These are phyloP conservation scores for Embiotoca jacksoni DNA, from an alignment of 2,113 vertebrate genomes.

Conservation along the genomic window DNA sequence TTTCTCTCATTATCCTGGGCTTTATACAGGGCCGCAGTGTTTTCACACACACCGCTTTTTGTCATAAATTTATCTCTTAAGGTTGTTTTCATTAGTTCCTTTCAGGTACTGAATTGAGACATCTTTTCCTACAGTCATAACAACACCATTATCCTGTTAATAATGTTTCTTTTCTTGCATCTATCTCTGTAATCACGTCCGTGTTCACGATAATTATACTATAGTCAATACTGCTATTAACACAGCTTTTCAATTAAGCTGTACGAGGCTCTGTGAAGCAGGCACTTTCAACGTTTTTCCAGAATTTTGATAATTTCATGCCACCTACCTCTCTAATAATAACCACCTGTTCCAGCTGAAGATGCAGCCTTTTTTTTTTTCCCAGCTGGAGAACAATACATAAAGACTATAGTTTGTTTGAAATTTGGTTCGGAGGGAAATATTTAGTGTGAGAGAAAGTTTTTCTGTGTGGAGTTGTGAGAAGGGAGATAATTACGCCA, in stretches of 20 bases:
- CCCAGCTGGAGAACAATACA: background rate
- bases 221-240: constrained; percentile 45
- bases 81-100: constrained; percentile 37
- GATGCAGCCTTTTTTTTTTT: constrained; percentile 19
- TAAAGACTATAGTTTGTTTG: background rate
- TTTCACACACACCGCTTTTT: background rate
- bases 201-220: constrained; percentile 30
- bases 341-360: constrained; percentile 38
- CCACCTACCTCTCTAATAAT: constrained; percentile 23
- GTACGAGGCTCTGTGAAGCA: constrained; percentile 4
- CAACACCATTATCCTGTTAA: constrained; percentile 37
- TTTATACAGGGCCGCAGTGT: background rate
- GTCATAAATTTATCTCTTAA: constrained; percentile 1
- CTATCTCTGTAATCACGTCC: constrained; percentile 44
- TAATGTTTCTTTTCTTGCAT: constrained; percentile 31
- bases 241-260: constrained; percentile 42
- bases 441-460: background rate
- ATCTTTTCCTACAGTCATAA: background rate
- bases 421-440: background rate
- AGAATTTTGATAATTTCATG: constrained; percentile 15
- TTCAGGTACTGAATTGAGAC: constrained; percentile 11
- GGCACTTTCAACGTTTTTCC: constrained; percentile 18
- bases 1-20: background rate
- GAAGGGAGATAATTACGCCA: background rate
- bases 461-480: background rate